Evolutionary conservation across 2,797 vertebrate species (phyloP).

Genomic region (Platyrinchus mystaceus): DNA sequence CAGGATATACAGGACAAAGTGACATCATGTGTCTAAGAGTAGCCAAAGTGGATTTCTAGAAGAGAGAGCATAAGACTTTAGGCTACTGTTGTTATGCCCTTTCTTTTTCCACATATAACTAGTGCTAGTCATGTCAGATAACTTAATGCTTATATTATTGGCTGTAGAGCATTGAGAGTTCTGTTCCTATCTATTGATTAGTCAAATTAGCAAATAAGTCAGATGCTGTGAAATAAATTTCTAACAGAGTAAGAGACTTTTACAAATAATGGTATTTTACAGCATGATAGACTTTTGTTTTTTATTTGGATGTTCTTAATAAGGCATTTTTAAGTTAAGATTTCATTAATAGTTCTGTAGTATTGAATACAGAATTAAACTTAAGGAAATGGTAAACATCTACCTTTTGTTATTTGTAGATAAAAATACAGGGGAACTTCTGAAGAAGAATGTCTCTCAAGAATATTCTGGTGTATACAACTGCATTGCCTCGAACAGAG

Average conservation of each 20-base stretch:
- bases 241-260: not conserved
- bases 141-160: not conserved
- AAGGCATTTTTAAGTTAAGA: not conserved
- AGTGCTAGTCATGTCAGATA: not conserved
- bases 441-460: constrained; percentile 87
- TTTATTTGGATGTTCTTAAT: not conserved
- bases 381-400: not conserved
- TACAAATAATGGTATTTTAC: not conserved
- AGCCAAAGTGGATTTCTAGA: not conserved
- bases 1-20: not conserved
- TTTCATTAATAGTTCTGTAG: not conserved
- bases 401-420: constrained; percentile 53
- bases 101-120: not conserved
- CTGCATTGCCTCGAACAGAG: constrained; percentile 83
- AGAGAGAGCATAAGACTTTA: not conserved
- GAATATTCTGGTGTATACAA: constrained; percentile 85
- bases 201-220: not conserved
- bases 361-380: not conserved
- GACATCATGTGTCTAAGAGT: not conserved
- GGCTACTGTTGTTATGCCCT: not conserved
- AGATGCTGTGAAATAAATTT: not conserved
- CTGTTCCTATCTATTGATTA: not conserved
- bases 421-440: constrained; percentile 61
- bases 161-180: not conserved
- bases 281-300: too few relatives aligned